phyloP scores from a whole-genome alignment of 1,140 invertebrate genomes.

The Drosophila sulfurigaster region DNA sequence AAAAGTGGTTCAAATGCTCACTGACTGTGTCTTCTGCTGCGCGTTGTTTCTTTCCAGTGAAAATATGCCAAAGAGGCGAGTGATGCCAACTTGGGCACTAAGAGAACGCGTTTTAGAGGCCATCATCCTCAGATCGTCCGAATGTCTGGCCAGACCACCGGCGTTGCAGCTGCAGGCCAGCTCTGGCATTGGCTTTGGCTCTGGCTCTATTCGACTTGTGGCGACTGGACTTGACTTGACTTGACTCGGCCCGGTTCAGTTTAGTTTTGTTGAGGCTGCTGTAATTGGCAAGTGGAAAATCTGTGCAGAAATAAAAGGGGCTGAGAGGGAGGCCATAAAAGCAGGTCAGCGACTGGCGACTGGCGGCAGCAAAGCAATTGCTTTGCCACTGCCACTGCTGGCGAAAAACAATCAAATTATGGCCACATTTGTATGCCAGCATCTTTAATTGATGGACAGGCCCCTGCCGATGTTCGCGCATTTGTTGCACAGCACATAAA shows the following conservation, averaged over 20 bases:
- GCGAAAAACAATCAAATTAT: conserved; percentile 76
- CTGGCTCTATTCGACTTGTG: conserved; percentile 1
- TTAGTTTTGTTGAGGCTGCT: conserved; percentile 40
- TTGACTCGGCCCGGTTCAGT: conserved; percentile 20
- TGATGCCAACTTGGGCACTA: conserved; percentile 35
- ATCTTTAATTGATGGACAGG: conserved; percentile 72
- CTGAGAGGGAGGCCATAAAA: conserved; percentile 63
- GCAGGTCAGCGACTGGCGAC: conserved; percentile 68
- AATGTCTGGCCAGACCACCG: conserved; percentile 73
- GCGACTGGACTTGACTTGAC: no score
- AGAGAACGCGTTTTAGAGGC: conserved; percentile 61
- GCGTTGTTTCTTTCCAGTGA: conserved; percentile 61
- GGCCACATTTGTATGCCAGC: conserved; percentile 59
- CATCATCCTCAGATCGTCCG: conserved; percentile 52
- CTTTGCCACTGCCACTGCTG: conserved; percentile 1
- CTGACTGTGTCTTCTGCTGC: neutral
- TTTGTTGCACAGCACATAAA: conserved; percentile 57
- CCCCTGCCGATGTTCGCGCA: conserved; percentile 47
- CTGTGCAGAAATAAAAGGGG: conserved; percentile 8
- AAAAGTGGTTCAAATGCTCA: conserved; percentile 64
- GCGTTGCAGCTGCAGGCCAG: conserved; percentile 51
- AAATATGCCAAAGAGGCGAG: conserved; percentile 58
- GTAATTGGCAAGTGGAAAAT: conserved; percentile 80
- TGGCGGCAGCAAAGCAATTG: conserved; percentile 18
- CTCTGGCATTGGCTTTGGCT: neutral